Conservation (phyloP, 2,888 invertebrate species). For the Philhelius pedissequus region DNA sequence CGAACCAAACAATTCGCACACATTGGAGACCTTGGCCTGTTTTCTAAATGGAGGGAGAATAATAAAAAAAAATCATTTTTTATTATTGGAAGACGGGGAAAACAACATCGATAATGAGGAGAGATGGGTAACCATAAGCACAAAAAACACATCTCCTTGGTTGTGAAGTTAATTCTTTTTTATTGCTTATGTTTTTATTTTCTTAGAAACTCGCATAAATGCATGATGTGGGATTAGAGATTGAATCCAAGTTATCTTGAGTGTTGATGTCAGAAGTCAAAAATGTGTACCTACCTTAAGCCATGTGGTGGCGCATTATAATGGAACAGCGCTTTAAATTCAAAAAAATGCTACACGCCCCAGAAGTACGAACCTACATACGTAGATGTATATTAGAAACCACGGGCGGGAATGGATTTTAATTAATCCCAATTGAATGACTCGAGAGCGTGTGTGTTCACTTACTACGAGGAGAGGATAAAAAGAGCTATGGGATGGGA, state of each 20-base stretch:
- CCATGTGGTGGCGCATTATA: not conserved
- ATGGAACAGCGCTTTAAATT: not conserved
- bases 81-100: not conserved
- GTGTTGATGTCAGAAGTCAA: conserved; percentile 3
- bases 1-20: not conserved
- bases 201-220: not conserved
- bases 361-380: not conserved
- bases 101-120: not conserved
- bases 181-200: not conserved
- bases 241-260: not conserved
- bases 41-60: not conserved
- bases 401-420: not conserved
- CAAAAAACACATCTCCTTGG: not conserved
- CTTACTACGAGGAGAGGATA: not conserved
- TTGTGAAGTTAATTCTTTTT: not conserved
- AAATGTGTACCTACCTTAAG: conserved; percentile 3
- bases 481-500: not conserved
- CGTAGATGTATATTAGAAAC: too few relatives aligned
- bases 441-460: not conserved
- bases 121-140: not conserved
- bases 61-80: not conserved
- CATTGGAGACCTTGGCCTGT: not conserved
- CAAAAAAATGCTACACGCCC: not conserved
- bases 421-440: not conserved
- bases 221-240: not conserved